These are phyloP conservation scores for Caenorhabditis briggsae DNA, from an alignment of 1,140 invertebrate genomes.

Conservation along the genomic window DNA sequence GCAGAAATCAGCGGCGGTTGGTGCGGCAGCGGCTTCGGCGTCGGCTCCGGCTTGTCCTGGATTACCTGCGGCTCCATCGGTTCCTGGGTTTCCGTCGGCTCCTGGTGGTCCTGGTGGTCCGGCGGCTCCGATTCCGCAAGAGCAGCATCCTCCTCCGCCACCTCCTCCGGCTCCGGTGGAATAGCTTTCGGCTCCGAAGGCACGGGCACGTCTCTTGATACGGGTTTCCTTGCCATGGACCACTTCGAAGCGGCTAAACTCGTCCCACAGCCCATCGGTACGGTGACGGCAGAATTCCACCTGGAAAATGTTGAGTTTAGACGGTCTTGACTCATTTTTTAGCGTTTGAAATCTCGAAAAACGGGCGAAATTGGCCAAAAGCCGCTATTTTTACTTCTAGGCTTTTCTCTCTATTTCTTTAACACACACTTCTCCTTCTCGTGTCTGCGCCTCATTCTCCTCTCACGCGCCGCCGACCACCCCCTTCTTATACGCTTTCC, in stretches of 20 bases:
- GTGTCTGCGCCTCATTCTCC: background rate
- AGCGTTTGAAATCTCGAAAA: background rate
- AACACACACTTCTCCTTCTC: background rate
- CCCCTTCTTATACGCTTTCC: background rate
- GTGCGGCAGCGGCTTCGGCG: conserved; percentile 35
- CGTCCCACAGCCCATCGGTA: conserved; percentile 65
- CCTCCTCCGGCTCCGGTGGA: conserved; percentile 57
- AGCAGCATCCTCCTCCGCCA: conserved; percentile 60
- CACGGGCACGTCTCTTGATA: conserved; percentile 59
- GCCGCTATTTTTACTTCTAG: background rate
- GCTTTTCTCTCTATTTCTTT: background rate
- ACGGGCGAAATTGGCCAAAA: background rate
- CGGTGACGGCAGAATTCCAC: conserved; percentile 67
- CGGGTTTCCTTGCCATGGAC: conserved; percentile 58
- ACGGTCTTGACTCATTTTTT: no score
- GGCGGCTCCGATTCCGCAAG: conserved; percentile 63
- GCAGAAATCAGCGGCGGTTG: conserved; percentile 63
- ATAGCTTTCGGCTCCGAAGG: conserved; percentile 46
- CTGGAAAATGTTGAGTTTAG: background rate
- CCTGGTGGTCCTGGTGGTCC: conserved; percentile 64
- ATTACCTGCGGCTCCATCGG: conserved; percentile 63
- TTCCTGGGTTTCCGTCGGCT: conserved; percentile 61
- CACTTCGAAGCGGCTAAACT: conserved; percentile 61
- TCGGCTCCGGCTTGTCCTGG: conserved; percentile 59
- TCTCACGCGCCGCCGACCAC: background rate